Conservation (phyloP, 2,113 vertebrate genomes). For the Serinus canaria region DNA sequence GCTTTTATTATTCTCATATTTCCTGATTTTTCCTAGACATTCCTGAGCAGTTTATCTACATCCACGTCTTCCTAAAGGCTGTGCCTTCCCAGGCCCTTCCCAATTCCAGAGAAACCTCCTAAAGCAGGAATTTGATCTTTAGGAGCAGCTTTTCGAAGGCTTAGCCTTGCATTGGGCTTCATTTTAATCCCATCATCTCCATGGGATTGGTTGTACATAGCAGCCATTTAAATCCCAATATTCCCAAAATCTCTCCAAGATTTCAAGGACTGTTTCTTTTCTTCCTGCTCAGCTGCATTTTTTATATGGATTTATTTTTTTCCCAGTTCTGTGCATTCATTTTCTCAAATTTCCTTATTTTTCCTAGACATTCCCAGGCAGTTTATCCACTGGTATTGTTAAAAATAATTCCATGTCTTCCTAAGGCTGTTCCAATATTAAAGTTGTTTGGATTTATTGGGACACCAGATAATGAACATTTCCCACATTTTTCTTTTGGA, state of each 20-base stretch:
- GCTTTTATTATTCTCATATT: neutral
- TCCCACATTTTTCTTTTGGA: neutral
- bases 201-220: neutral
- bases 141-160: neutral
- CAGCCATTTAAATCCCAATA: neutral
- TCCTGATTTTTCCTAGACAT: fast-evolving
- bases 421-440: too few relatives aligned
- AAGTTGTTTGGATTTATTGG: fast-evolving
- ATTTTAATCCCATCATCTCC: neutral
- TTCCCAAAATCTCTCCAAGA: neutral
- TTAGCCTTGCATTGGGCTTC: neutral
- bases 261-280: neutral
- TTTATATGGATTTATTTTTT: neutral
- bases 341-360: neutral
- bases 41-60: fast-evolving
- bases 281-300: neutral
- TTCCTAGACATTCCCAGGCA: fast-evolving
- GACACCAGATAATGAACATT: fast-evolving
- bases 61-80: fast-evolving
- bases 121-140: neutral
- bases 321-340: fast-evolving
- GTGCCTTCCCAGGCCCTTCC: neutral
- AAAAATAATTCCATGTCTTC: fast-evolving
- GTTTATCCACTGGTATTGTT: neutral
- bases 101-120: neutral